Conservation (phyloP, 2,797 vertebrate species). For the Neosilurus mollespiculum region DNA sequence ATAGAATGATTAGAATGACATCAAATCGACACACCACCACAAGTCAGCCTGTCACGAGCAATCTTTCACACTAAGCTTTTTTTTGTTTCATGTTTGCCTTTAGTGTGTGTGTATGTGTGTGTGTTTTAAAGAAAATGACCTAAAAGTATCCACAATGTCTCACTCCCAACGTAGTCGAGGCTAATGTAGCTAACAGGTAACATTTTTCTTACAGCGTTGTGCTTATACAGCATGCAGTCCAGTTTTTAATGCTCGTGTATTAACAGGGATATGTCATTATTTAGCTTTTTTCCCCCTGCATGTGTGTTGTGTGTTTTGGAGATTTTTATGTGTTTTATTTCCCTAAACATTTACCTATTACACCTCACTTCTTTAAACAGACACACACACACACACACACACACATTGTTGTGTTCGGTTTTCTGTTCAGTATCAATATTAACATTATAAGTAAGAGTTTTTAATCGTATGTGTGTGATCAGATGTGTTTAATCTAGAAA, state of each 20-base stretch:
- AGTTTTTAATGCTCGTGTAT: not conserved
- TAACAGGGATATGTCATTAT: not conserved
- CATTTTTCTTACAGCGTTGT: too few relatives aligned
- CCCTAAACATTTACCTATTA: not conserved
- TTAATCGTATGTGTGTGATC: not conserved
- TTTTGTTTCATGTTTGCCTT: not conserved
- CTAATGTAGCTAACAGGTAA: not conserved
- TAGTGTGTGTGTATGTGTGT: not conserved
- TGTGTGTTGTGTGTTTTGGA: not conserved
- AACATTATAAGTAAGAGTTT: not conserved
- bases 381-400: not conserved
- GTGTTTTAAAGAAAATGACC: not conserved
- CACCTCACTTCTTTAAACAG: not conserved
- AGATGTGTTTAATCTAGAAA: not conserved
- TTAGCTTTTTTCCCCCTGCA: not conserved
- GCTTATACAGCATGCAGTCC: conserved; percentile 6
- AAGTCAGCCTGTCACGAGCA: not conserved
- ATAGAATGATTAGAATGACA: not conserved
- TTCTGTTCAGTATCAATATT: not conserved
- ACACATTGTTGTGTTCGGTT: not conserved
- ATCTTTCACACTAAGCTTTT: not conserved
- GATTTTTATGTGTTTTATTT: not conserved
- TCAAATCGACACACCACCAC: not conserved
- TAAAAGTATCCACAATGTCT: not conserved
- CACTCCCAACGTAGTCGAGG: not conserved